phyloP scores from a whole-genome alignment of 1,140 invertebrate species.

The Tetramorium alpestre region DNA sequence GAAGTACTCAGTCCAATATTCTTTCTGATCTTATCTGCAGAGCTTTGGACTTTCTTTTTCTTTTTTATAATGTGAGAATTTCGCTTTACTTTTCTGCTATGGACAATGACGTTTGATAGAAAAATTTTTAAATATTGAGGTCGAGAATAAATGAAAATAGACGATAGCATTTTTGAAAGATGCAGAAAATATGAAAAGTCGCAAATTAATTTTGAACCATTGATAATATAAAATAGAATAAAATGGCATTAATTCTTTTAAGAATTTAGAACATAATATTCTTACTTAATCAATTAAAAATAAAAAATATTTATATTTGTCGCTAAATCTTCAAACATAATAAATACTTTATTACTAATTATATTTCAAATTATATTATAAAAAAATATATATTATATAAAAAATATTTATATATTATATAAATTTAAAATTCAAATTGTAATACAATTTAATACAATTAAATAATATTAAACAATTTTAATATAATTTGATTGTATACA shows the following conservation, averaged over 20 bases:
- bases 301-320: background rate
- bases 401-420: too few species aligned
- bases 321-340: background rate
- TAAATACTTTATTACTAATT: background rate
- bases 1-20: constrained; percentile 15
- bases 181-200: background rate
- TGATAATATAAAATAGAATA: background rate
- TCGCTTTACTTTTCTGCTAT: background rate
- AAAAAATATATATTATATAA: too few species aligned
- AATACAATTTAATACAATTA: background rate
- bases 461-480: background rate
- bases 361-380: background rate
- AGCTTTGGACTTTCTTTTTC: background rate
- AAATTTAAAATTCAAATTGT: background rate
- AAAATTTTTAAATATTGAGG: background rate
- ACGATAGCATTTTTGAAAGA: background rate
- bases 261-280: background rate
- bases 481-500: background rate
- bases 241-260: background rate
- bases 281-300: background rate
- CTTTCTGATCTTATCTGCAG: background rate
- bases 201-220: background rate
- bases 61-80: background rate
- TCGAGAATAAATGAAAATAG: background rate
- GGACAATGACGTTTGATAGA: background rate